These are phyloP conservation scores for Pasiphila rectangulata DNA, from an alignment of 2,888 invertebrate species.

Conservation along the genomic window DNA sequence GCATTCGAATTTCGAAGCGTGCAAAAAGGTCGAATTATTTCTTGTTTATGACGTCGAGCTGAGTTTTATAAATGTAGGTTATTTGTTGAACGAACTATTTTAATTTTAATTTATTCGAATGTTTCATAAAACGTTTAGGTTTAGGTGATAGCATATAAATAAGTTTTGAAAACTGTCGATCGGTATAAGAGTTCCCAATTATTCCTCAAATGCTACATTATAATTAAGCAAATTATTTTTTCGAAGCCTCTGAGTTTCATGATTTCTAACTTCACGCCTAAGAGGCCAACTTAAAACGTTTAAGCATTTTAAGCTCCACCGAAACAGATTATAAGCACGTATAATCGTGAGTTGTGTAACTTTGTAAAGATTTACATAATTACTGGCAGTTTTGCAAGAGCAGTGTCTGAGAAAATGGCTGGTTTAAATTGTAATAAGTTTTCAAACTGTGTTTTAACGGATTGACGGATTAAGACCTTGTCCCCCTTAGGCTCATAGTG, in stretches of 20 bases:
- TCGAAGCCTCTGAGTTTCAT: constrained; percentile 5
- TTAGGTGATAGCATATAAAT: no score
- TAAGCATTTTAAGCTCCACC: constrained; percentile 31
- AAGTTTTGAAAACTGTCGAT: no score
- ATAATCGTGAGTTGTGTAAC: constrained; percentile 48
- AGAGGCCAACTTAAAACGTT: constrained; percentile 30
- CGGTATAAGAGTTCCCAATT: no score
- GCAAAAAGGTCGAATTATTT: constrained; percentile 4
- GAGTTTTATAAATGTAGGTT: constrained; percentile 1
- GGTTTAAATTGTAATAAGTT: background rate
- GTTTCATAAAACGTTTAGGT: background rate
- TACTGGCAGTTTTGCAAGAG: constrained; percentile 36
- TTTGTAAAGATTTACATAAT: constrained; percentile 49
- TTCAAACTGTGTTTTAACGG: no score
- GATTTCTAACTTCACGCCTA: constrained; percentile 26
- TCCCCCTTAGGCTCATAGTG: no score
- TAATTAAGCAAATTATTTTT: background rate
- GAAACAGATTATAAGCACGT: constrained; percentile 51
- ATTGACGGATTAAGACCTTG: no score
- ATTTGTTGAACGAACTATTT: background rate
- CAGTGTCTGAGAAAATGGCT: constrained; percentile 10
- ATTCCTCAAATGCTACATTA: no score
- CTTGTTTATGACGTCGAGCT: constrained; percentile 1
- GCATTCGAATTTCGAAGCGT: constrained; percentile 1
- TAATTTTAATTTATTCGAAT: background rate